Percentiles rank a stretch among this genome's conserved stretches.
Conservation (phyloP, 2,113 vertebrate genomes). For the Triplophysa siluroides region DNA sequence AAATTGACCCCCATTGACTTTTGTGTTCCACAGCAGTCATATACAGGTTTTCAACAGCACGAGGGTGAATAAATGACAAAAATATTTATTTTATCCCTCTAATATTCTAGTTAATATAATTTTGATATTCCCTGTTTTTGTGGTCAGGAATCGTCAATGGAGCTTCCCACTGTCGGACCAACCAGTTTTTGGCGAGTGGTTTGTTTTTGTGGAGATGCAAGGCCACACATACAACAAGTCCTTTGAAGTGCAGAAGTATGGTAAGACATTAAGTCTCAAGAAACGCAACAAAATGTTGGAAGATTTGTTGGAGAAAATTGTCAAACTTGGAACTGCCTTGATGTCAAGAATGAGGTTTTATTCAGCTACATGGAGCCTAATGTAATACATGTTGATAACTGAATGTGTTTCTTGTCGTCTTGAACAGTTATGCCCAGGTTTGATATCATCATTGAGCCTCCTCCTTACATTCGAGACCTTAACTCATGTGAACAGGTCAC, state of each 20-base stretch:
- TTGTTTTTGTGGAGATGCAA: constrained; percentile 87
- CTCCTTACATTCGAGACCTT: constrained; percentile 83
- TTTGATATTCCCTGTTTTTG: constrained; percentile 6
- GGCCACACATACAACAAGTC: constrained; percentile 89
- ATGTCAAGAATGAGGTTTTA: too few relatives aligned
- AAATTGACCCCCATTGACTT: too few relatives aligned
- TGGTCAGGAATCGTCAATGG: constrained; percentile 82
- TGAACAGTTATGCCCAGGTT: constrained; percentile 86
- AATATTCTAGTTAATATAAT: too few relatives aligned
- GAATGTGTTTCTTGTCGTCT: not conserved
- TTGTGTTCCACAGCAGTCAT: too few relatives aligned
- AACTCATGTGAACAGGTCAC: constrained; percentile 80
- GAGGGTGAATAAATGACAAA: too few relatives aligned
- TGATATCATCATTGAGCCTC: constrained; percentile 82
- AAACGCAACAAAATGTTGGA: not conserved
- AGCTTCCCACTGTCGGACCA: constrained; percentile 92
- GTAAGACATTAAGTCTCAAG: constrained; percentile 70
- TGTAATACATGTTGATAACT: not conserved
- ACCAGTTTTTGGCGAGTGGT: constrained; percentile 90
- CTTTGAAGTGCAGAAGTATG: constrained; percentile 93
- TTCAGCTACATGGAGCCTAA: too few relatives aligned
- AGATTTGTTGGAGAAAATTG: not conserved
- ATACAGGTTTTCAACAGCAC: too few relatives aligned
- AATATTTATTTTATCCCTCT: too few relatives aligned
- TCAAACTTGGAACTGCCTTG: not conserved